A percentile compares a stretch with the other conserved stretches of the same genome.
Conservation (phyloP, 2,888 invertebrate species). For the Ashinkailepas kermadecensis region DNA sequence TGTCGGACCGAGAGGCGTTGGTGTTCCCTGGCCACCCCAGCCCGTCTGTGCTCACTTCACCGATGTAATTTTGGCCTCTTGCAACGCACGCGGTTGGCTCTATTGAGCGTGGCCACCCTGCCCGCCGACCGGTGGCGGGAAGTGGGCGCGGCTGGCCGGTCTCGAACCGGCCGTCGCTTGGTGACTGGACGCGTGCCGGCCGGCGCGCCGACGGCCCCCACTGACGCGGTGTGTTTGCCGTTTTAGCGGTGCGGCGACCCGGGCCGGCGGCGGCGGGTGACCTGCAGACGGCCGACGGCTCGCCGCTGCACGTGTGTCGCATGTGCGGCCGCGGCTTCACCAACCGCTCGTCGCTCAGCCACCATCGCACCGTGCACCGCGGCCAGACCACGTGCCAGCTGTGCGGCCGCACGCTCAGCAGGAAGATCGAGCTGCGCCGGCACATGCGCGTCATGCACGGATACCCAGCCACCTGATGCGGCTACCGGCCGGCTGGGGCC, state of each 20-base stretch:
- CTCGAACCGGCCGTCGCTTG: no score
- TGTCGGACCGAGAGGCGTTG: no score
- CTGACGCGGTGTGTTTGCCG: slow-evolving; percentile 26
- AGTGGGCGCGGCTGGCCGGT: no score
- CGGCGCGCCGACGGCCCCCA: no score
- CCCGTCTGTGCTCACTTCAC: no score
- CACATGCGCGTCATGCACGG: slow-evolving; percentile 36
- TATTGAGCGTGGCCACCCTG: no score
- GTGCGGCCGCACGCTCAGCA: slow-evolving; percentile 43
- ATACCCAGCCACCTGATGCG: slow-evolving; percentile 35
- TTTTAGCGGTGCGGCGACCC: neutral
- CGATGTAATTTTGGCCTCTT: no score
- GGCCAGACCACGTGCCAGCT: slow-evolving; percentile 42
- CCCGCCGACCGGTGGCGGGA: no score
- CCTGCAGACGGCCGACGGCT: neutral
- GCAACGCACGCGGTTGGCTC: no score
- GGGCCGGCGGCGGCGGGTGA: neutral
- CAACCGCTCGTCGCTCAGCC: slow-evolving; percentile 28
- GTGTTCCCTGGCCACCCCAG: no score
- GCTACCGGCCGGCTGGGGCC: no score
- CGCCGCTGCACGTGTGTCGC: slow-evolving; percentile 28
- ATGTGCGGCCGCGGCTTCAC: slow-evolving; percentile 29
- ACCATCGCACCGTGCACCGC: slow-evolving; percentile 30
- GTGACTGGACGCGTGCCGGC: no score
- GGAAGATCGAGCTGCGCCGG: slow-evolving; percentile 39